Conservation (phyloP, 2,888 invertebrate genomes). For the Ornithoptera alexandrae region DNA sequence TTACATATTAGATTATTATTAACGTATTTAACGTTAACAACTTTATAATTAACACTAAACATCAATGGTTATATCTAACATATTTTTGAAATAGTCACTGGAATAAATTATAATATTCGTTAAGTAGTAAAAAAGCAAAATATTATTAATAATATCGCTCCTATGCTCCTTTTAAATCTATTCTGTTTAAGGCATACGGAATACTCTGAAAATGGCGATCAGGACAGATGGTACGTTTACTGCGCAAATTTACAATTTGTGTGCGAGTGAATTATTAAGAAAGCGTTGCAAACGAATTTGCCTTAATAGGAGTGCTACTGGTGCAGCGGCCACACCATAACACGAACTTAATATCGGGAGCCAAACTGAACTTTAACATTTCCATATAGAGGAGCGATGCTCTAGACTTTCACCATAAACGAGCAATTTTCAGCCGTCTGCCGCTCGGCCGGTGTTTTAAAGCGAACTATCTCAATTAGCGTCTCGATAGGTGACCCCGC, state of each 20-base stretch:
- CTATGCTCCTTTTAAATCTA: neutral
- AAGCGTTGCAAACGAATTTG: constrained; percentile 29
- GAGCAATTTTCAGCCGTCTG: constrained; percentile 73
- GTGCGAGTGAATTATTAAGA: constrained; percentile 31
- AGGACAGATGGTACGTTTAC: constrained; percentile 24
- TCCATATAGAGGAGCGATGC: constrained; percentile 65
- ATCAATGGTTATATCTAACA: neutral
- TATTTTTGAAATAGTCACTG: neutral
- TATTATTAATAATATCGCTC: too few relatives aligned
- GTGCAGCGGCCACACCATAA: constrained; percentile 55
- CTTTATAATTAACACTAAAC: constrained; percentile 5
- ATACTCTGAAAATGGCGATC: neutral
- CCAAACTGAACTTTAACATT: constrained; percentile 73
- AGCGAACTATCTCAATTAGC: constrained; percentile 79
- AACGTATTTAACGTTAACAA: neutral
- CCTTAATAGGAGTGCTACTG: constrained; percentile 45
- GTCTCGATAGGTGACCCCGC: constrained; percentile 73
- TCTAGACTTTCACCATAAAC: constrained; percentile 76
- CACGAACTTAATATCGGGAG: constrained; percentile 69
- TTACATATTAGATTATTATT: neutral
- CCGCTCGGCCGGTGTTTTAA: constrained; percentile 69
- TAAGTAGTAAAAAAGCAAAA: too few relatives aligned
- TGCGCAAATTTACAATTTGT: constrained; percentile 24
- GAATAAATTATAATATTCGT: too few relatives aligned
- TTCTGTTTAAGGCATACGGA: neutral